A percentile compares a stretch with the other conserved stretches of the same genome.
phyloP scores from a whole-genome alignment of 2,888 invertebrate genomes.

The Limenitis camilla region DNA sequence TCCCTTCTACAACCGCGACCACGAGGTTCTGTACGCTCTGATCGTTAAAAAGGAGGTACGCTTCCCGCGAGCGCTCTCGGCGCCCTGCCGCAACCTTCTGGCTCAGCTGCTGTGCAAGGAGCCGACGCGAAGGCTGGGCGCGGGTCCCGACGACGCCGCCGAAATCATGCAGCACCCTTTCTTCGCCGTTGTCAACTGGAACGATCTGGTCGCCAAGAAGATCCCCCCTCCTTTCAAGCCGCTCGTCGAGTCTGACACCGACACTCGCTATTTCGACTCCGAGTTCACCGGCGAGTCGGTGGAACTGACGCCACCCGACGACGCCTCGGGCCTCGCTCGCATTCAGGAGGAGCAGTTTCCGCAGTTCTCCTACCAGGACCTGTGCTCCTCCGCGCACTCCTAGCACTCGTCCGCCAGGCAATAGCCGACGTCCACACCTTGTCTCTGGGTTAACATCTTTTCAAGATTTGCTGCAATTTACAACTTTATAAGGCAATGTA shows the following conservation, averaged over 20 bases:
- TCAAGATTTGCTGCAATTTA: no score
- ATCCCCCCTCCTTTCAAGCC: slow-evolving; percentile 95
- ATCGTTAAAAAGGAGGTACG: no score
- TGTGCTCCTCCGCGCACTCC: slow-evolving; percentile 25
- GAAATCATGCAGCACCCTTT: slow-evolving; percentile 97
- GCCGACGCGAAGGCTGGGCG: slow-evolving; percentile 91
- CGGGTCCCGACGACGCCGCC: slow-evolving; percentile 94
- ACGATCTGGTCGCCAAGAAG: slow-evolving; percentile 93
- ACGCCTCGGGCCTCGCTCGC: slow-evolving; percentile 71
- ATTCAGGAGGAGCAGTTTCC: slow-evolving; percentile 69
- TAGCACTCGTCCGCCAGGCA: slow-evolving; percentile 38
- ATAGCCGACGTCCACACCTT: neutral
- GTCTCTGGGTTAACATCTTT: no score
- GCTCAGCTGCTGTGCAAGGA: slow-evolving; percentile 93
- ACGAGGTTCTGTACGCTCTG: no score
- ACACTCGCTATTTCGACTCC: slow-evolving; percentile 97
- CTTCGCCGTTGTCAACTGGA: slow-evolving; percentile 96
- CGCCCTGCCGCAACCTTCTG: slow-evolving; percentile 90
- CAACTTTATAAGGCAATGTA: no score
- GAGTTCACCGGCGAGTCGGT: slow-evolving; percentile 99
- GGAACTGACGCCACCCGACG: slow-evolving; percentile 95
- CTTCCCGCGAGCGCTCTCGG: no score
- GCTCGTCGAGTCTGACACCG: slow-evolving; percentile 94
- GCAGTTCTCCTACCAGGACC: no score
- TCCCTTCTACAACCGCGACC: slow-evolving; percentile 98